These are phyloP conservation scores for Chloroceryle inda DNA, from an alignment of 2,797 vertebrate species.

Conservation along the genomic window DNA sequence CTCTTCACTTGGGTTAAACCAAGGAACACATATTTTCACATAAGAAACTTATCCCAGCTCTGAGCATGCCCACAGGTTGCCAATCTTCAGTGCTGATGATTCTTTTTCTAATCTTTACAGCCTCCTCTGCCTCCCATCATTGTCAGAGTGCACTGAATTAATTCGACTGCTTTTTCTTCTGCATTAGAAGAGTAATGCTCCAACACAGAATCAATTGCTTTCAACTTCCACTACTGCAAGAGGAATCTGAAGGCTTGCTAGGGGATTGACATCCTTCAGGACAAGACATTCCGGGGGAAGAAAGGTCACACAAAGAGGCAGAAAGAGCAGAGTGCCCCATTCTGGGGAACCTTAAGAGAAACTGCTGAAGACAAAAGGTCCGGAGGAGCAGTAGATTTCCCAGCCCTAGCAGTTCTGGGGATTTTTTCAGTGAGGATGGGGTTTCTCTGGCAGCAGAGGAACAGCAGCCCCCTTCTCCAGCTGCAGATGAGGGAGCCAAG, in stretches of 20 bases:
- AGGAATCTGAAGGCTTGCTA: background rate
- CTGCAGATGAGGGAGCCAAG: fast-evolving
- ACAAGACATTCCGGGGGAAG: background rate
- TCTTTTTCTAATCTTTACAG: background rate
- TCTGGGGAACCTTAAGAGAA: background rate
- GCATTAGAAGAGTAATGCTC: background rate
- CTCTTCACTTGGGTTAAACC: background rate
- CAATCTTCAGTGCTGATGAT: background rate
- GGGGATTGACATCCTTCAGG: background rate
- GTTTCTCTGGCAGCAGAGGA: background rate
- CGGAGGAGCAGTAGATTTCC: background rate
- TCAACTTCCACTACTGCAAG: background rate
- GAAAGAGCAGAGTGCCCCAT: background rate
- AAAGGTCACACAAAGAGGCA: background rate
- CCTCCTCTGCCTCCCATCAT: background rate
- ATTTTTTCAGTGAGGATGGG: background rate
- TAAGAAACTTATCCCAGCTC: background rate
- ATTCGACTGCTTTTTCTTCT: background rate
- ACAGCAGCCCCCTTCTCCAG: background rate
- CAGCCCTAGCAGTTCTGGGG: background rate
- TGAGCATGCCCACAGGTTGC: background rate
- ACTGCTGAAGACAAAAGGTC: too few relatives aligned
- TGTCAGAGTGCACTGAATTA: background rate
- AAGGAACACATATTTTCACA: background rate
- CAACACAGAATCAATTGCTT: background rate